phyloP scores from a whole-genome alignment of 2,113 vertebrate genomes.

The Ondatra zibethicus region DNA sequence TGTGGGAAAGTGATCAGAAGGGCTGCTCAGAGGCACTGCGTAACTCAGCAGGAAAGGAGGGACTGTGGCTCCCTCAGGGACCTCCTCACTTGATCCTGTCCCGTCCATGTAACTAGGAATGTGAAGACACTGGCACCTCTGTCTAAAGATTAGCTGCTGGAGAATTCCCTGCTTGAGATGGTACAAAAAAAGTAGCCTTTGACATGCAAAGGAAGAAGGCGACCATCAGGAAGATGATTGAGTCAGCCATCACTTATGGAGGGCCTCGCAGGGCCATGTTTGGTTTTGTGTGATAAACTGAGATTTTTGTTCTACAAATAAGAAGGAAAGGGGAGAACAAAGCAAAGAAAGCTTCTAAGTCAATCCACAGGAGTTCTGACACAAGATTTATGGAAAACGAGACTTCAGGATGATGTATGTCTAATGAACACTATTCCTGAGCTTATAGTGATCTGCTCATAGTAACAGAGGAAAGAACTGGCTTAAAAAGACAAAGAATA shows the following conservation, averaged over 20 bases:
- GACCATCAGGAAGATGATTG: not conserved
- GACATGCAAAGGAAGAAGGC: not conserved
- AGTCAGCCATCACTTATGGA: not conserved
- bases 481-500: not conserved
- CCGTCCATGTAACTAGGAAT: too few relatives aligned
- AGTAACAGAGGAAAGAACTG: not conserved
- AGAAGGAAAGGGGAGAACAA: not conserved
- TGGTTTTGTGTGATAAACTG: not conserved
- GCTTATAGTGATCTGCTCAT: not conserved
- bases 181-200: not conserved
- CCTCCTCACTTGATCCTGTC: not conserved
- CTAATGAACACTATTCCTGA: not conserved
- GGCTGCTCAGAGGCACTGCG: not conserved
- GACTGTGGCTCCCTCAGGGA: not conserved
- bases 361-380: not conserved
- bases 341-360: not conserved
- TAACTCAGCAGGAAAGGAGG: not conserved
- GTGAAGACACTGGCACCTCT: not conserved
- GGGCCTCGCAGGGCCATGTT: not conserved
- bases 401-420: not conserved
- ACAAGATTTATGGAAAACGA: not conserved
- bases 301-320: not conserved
- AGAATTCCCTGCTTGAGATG: not conserved
- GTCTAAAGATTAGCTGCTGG: not conserved
- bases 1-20: not conserved